These are phyloP conservation scores for Scytalopus superciliaris DNA, from an alignment of 2,113 vertebrate species.

Conservation along the genomic window DNA sequence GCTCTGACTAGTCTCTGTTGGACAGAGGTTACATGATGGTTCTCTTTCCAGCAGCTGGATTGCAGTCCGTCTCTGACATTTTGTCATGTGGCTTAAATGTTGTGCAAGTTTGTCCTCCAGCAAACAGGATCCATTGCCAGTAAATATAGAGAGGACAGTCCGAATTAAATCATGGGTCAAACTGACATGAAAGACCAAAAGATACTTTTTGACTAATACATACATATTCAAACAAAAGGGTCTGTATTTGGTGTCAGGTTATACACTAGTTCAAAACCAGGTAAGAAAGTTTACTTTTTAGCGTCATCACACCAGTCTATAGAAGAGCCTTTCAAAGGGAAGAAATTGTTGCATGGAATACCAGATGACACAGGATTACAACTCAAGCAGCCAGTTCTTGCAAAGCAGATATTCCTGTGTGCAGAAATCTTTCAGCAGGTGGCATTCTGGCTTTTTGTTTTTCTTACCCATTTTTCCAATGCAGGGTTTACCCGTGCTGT, in stretches of 20 bases:
- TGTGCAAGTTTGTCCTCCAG: not conserved
- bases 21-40: not conserved
- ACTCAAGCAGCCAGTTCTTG: not conserved
- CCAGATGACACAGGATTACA: not conserved
- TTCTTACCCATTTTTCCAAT: not conserved
- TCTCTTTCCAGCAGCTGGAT: not conserved
- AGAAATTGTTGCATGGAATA: not conserved
- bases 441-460: not conserved
- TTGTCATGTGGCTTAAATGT: not conserved
- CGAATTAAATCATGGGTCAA: not conserved
- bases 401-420: not conserved
- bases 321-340: not conserved
- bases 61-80: not conserved
- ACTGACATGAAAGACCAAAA: not conserved
- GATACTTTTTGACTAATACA: not conserved
- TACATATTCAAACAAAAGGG: not conserved
- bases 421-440: not conserved
- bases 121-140: not conserved
- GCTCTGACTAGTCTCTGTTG: not conserved
- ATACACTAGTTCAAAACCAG: not conserved
- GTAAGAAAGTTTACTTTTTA: not conserved
- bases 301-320: not conserved
- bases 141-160: not conserved
- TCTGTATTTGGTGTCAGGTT: not conserved
- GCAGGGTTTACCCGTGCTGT: not conserved